These are phyloP conservation scores for Iphiclides podalirius DNA, from an alignment of 2,888 invertebrate genomes.

Conservation along the genomic window DNA sequence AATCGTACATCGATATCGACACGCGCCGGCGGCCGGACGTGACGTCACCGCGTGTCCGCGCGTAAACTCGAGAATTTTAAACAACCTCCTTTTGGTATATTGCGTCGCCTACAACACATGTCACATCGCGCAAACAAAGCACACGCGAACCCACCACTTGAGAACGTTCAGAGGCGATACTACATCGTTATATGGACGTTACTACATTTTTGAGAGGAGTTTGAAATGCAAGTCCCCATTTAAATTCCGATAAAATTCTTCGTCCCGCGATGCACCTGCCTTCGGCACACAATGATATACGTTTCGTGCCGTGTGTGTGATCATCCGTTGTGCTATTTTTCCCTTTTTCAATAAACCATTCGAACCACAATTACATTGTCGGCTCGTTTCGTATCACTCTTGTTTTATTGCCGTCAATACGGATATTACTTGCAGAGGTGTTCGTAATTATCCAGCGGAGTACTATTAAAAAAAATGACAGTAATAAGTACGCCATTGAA, in stretches of 20 bases:
- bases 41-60: slow-evolving; percentile 63
- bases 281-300: too few relatives aligned
- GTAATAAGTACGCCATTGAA: slow-evolving; percentile 12
- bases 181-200: too few relatives aligned
- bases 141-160: slow-evolving; percentile 37
- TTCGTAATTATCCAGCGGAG: slow-evolving; percentile 11
- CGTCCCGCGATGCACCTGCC: background rate
- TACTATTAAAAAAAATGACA: slow-evolving; percentile 8
- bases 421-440: slow-evolving; percentile 13
- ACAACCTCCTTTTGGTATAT: slow-evolving; percentile 71
- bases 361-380: too few relatives aligned
- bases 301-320: too few relatives aligned
- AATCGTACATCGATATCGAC: slow-evolving; percentile 54
- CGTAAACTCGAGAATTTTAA: slow-evolving; percentile 76
- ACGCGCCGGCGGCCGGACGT: slow-evolving; percentile 61
- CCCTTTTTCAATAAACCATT: too few relatives aligned
- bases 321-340: too few relatives aligned
- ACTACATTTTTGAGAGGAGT: slow-evolving; percentile 60
- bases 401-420: slow-evolving; percentile 14
- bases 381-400: too few relatives aligned
- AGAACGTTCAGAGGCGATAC: slow-evolving; percentile 44
- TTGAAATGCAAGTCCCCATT: slow-evolving; percentile 36
- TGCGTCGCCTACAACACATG: slow-evolving; percentile 64
- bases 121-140: slow-evolving; percentile 55
- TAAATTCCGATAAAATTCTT: background rate